Conservation (phyloP, 2,797 vertebrate genomes). For the Leptoclinus maculatus region DNA sequence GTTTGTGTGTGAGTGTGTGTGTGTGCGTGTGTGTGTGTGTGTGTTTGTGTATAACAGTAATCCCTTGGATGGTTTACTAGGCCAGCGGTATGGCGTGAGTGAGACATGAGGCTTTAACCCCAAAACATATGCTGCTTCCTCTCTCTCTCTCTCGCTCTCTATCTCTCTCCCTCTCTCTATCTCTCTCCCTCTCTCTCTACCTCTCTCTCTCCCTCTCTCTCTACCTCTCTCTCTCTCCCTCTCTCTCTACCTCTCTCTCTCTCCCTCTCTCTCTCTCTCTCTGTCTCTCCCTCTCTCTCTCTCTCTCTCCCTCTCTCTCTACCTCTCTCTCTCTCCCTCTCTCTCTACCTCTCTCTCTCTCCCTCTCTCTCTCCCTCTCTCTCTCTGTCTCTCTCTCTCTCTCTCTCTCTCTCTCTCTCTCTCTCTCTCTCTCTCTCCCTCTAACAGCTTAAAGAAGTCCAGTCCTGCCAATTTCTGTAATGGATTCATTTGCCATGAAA, state of each 20-base stretch:
- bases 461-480: constrained; percentile 65
- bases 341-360: neutral
- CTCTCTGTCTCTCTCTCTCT: neutral
- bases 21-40: constrained; percentile 24
- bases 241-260: constrained; percentile 37
- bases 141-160: constrained; percentile 27
- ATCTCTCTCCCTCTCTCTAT: neutral
- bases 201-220: neutral
- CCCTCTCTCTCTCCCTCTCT: neutral
- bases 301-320: neutral
- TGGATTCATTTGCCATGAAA: constrained; percentile 70
- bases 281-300: constrained; percentile 31
- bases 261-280: too few species aligned
- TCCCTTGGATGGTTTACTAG: constrained; percentile 69
- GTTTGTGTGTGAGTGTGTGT: constrained; percentile 17
- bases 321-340: constrained; percentile 26
- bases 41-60: constrained; percentile 49
- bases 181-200: neutral
- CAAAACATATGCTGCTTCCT: constrained; percentile 70
- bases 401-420: constrained; percentile 8
- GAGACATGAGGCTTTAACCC: constrained; percentile 74
- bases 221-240: constrained; percentile 15
- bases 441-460: constrained; percentile 56
- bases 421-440: constrained; percentile 41
- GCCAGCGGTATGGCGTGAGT: constrained; percentile 71